Evolutionary conservation across 2,888 invertebrate species (phyloP), one percentile per base, ranked within the genome.

Genomic region (Autographa gamma): DNA sequence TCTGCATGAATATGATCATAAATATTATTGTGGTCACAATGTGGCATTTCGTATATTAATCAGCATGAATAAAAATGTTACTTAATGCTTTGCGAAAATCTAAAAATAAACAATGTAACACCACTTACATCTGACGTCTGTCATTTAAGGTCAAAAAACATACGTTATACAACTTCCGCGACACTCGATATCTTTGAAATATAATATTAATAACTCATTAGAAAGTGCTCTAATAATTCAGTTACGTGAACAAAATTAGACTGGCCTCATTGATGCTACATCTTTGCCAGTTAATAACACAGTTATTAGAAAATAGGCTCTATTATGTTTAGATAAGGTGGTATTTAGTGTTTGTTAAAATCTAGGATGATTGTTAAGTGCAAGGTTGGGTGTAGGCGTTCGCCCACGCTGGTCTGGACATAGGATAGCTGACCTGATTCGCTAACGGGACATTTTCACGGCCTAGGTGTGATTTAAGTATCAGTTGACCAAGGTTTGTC

Each of bases 221-320:
- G 54, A 56, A 56, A 56, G 54, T 25, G 19, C 25, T 56, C 54
- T 13, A 56, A 25, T 56, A 25, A 25, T 56, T 54, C 25, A 56
- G 54, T 56, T 56, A 56, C 54, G 54, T 56, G 25, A 56, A 56
- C 13, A 56, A 56, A 56, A 56, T 56, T 56, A 56, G 54, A 56
- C 19, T 25, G 54, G 54, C 54, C 54, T 25, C 54, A 56, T 25
- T 56, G 54, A 25, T 25, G 25, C 25, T 56, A 19, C 19, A 19
- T 54, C 19, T 54, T 19, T 25, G 6, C n/a, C 13, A 41, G 13
- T 56, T 8, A 54, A 25, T 25, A 8, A 19, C 54, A 16, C 43
- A 0, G 54, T 4, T 6, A 8, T 18, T 56, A 0, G 5, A 56
- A 56, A 19, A 25, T 56, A 9, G 9, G 25, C 25, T 25, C 11